Conservation (phyloP, 2,888 invertebrate genomes). For the Ypsolopha scabrella region DNA sequence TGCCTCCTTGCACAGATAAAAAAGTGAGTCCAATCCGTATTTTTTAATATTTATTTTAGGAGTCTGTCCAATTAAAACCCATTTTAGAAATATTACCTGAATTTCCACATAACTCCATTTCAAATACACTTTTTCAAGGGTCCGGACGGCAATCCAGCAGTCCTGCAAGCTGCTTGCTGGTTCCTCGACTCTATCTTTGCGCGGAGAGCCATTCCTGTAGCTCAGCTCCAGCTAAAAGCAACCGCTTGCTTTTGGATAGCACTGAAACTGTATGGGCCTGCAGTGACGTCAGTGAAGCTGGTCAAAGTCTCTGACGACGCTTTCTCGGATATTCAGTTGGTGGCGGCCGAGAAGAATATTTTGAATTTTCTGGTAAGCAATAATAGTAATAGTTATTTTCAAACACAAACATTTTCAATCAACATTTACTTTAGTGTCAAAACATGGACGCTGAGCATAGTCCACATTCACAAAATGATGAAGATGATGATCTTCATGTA, state of each 20-base stretch:
- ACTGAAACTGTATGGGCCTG: slow-evolving; percentile 35
- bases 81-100: not conserved
- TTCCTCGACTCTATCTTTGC: slow-evolving; percentile 39
- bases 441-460: too few species aligned
- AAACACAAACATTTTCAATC: too few species aligned
- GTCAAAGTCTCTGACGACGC: slow-evolving; percentile 28
- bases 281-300: slow-evolving; percentile 21
- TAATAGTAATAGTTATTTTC: not conserved
- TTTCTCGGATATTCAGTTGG: slow-evolving; percentile 23
- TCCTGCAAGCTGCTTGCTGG: slow-evolving; percentile 43
- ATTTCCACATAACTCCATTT: too few species aligned
- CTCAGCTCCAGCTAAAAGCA: slow-evolving; percentile 38
- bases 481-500: too few species aligned
- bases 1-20: too few species aligned
- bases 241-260: slow-evolving; percentile 55
- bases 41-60: too few species aligned
- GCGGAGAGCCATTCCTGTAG: slow-evolving; percentile 18
- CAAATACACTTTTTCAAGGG: slow-evolving; percentile 4
- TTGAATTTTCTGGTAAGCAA: slow-evolving; percentile 31
- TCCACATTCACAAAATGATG: too few species aligned
- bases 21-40: too few species aligned
- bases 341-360: slow-evolving; percentile 32
- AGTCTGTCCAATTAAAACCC: too few species aligned
- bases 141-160: slow-evolving; percentile 31
- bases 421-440: too few species aligned